Percentiles rank a stretch among this genome's conserved stretches.
Conservation (phyloP, 2,797 vertebrate species). For the Schizopygopsis pylzovi region DNA sequence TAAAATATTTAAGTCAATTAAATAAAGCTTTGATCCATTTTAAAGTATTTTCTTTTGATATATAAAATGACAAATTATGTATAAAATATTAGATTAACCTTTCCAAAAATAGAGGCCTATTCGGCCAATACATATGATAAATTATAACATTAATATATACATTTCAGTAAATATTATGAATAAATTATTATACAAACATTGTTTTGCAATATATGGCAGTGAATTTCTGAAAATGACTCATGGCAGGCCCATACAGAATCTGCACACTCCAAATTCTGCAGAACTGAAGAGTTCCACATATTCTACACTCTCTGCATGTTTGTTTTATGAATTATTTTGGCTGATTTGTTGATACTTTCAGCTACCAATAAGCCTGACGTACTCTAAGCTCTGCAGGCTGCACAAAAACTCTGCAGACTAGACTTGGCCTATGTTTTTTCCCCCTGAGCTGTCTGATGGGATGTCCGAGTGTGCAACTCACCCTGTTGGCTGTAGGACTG, state of each 20-base stretch:
- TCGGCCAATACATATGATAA: not conserved
- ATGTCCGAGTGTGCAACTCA: slow-evolving; percentile 67
- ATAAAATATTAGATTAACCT: not conserved
- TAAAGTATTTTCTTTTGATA: not conserved
- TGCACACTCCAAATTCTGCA: not conserved
- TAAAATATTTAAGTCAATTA: too few relatives aligned
- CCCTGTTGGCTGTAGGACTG: slow-evolving; percentile 93
- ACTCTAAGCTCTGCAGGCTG: not conserved
- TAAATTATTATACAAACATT: not conserved
- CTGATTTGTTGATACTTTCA: not conserved
- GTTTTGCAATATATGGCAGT: not conserved
- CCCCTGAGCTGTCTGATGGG: not conserved
- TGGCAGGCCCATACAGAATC: not conserved
- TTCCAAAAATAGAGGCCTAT: not conserved
- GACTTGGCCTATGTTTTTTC: not conserved
- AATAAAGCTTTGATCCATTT: not conserved
- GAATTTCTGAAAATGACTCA: not conserved
- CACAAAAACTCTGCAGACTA: not conserved
- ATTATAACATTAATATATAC: not conserved
- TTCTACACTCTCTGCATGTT: not conserved
- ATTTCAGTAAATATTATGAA: not conserved
- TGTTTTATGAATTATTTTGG: slow-evolving; percentile 9
- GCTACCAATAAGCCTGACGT: not conserved
- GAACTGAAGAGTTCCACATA: not conserved
- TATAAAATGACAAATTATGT: not conserved